Evolutionary conservation across 2,888 invertebrate genomes (phyloP), one percentile per base, ranked within the genome.

Genomic region (Osmoderma eremita): DNA sequence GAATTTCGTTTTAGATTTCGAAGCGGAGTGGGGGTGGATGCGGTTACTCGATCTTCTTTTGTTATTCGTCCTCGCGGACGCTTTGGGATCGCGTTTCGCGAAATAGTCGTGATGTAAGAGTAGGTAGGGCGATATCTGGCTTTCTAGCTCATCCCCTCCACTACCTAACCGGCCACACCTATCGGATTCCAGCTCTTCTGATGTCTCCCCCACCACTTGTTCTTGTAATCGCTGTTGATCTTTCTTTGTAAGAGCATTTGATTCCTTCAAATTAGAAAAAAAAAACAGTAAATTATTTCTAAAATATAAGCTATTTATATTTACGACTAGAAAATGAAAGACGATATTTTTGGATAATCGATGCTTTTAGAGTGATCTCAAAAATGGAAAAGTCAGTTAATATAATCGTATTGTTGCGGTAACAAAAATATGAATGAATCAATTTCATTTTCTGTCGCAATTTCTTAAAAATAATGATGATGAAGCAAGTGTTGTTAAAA

Each of bases 121-220:
- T 36, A 81, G 73, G 70, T 78, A 80, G 53, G 79, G 76, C 22
- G 79, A 79, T 42, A 80, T 77, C 67, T 80, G 79, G 13, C 71
- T 70, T 70, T 77, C 76, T 67, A 77, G 70, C 15, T 72, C 67
- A 51, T 70, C 50, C 18, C 66, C 65, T 62, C 71, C 50, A 3
- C 58, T 20, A 17, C 39, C 82, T 84, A 86, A n/a, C 83, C 84
- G 75, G 80, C 79, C 79, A 86, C 83, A 75, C 88, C 86, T 78
- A 91, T 85, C 74, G 93, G 93, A 81, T 92, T 93, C 94, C 93
- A 94, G 76, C 85, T 90, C 83, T 88, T 91, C 83, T 93, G 93
- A 78, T 92, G 91, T 61, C 90, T 90, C 70, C 93, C 93, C 94
- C 94, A 93, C 93, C 94, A 94, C 76, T 90, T 90, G 78, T 88